These are phyloP conservation scores for Ochropleura plecta DNA, from an alignment of 2,888 invertebrate species.

Conservation along the genomic window DNA sequence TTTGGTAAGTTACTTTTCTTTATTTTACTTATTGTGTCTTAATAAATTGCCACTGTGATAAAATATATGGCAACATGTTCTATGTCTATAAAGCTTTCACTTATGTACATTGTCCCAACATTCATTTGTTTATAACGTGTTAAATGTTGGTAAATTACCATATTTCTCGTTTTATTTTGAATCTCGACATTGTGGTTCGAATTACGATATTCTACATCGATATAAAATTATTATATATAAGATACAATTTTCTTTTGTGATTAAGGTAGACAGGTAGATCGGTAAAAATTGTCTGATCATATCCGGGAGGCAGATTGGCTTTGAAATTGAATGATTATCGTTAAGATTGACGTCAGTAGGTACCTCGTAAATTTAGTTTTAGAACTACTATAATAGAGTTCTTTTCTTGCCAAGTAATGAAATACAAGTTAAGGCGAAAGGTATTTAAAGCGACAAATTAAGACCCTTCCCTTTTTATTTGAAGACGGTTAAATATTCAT, in stretches of 20 bases:
- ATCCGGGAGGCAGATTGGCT: constrained; percentile 7
- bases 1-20: constrained; percentile 77
- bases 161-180: constrained; percentile 9
- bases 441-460: constrained; percentile 29
- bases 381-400: not conserved
- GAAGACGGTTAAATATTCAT: constrained; percentile 26
- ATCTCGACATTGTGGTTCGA: not conserved
- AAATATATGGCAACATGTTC: constrained; percentile 28
- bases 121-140: not conserved
- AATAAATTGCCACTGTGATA: constrained; percentile 51
- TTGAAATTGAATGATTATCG: constrained; percentile 25
- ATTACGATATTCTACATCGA: not conserved
- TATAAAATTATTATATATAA: not conserved
- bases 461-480: constrained; percentile 22
- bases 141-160: constrained; percentile 2
- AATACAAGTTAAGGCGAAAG: constrained; percentile 9
- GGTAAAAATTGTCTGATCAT: constrained; percentile 5
- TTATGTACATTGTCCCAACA: too few species aligned
- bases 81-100: not conserved
- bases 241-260: not conserved
- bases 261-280: constrained; percentile 5
- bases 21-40: constrained; percentile 7
- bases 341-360: constrained; percentile 5
- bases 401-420: constrained; percentile 1
- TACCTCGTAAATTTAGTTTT: constrained; percentile 18